A percentile compares a stretch with the other conserved stretches of the same genome.
phyloP scores from a whole-genome alignment of 2,113 vertebrate species.

The Rhabdornis inornatus region DNA sequence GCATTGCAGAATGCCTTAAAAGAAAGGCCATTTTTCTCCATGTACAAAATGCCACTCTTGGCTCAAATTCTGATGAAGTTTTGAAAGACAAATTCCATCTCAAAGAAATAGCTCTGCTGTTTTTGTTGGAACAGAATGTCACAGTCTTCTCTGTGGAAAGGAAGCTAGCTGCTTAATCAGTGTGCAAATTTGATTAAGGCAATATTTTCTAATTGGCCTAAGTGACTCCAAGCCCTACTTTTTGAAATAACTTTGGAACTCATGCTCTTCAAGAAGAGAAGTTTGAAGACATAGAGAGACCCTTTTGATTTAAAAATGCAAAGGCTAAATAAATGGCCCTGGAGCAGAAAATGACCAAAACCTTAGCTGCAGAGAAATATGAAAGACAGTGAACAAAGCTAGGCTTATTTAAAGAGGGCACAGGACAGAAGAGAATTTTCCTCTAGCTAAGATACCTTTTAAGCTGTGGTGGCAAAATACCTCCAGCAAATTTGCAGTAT shows the following conservation, averaged over 20 bases:
- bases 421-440: neutral
- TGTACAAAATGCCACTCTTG: neutral
- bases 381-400: neutral
- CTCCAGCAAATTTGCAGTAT: neutral
- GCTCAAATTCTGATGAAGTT: neutral
- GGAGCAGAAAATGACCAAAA: neutral
- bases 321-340: neutral
- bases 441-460: neutral
- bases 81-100: neutral
- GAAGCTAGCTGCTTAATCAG: neutral
- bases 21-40: neutral
- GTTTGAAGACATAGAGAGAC: neutral
- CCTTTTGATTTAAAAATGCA: neutral
- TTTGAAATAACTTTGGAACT: neutral
- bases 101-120: neutral
- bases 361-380: neutral
- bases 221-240: neutral
- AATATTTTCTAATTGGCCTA: neutral
- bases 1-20: neutral
- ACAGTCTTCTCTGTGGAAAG: neutral
- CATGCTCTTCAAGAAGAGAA: neutral
- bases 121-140: neutral
- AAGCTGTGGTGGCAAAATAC: neutral
- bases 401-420: neutral
- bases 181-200: neutral